Percentiles rank a stretch among this genome's conserved stretches.
phyloP scores from a whole-genome alignment of 2,113 vertebrate species.

The Vidua macroura region DNA sequence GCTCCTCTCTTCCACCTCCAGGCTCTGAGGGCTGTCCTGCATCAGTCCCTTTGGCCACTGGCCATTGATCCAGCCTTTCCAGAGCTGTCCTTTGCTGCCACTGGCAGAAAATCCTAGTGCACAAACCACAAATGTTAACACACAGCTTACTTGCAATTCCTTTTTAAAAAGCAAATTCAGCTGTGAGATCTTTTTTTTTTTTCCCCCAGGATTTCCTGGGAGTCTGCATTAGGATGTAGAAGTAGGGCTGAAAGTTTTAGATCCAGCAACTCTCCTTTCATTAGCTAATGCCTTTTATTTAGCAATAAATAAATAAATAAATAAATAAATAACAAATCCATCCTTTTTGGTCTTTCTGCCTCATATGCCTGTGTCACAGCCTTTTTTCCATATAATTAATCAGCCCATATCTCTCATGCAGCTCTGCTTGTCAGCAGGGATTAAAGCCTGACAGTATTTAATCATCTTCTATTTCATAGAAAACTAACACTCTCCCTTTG shows the following conservation, averaged over 20 bases:
- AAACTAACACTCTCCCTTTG: slow-evolving; percentile 32
- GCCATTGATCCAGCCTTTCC: background rate
- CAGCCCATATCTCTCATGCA: slow-evolving; percentile 36
- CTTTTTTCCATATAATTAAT: slow-evolving; percentile 56
- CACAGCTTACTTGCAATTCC: background rate
- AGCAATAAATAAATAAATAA: background rate
- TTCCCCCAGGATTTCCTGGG: background rate
- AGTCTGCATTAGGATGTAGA: background rate
- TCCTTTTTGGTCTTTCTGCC: slow-evolving; percentile 36
- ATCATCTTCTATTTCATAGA: slow-evolving; percentile 54
- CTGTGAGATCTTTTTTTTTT: background rate
- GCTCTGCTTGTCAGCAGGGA: slow-evolving; percentile 38
- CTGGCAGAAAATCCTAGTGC: background rate
- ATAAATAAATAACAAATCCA: background rate
- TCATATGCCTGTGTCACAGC: slow-evolving; percentile 29
- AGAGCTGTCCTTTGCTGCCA: background rate
- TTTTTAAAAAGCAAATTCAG: background rate
- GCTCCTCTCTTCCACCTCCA: background rate
- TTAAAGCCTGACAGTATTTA: slow-evolving; percentile 61
- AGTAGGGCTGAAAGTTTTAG: slow-evolving; percentile 1
- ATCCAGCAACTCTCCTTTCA: background rate
- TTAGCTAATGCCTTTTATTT: slow-evolving; percentile 12
- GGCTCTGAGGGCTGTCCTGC: background rate
- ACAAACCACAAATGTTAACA: background rate
- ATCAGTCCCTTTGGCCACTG: background rate